Percentiles rank a stretch among this genome's conserved stretches.
Conservation (phyloP, 2,113 vertebrate genomes). For the Laticauda colubrina region DNA sequence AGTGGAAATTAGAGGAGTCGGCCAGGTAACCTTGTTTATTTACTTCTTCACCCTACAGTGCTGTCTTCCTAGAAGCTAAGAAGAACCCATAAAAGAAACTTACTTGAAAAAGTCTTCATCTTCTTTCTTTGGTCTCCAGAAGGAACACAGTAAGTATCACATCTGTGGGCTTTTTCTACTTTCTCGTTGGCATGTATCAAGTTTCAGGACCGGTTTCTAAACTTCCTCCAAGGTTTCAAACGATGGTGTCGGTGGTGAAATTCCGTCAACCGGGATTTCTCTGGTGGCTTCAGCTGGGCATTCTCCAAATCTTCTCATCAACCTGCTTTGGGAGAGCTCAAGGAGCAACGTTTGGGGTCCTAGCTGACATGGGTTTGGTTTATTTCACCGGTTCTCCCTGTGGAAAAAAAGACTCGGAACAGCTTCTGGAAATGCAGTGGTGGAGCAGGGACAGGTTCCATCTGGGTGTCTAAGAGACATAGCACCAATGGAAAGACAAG, state of each 20-base stretch:
- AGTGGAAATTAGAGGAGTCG: not conserved
- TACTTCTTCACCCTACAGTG: conserved; percentile 2
- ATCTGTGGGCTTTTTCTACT: no score
- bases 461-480: not conserved
- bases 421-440: not conserved
- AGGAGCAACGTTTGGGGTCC: not conserved
- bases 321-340: not conserved
- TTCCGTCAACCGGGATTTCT: not conserved
- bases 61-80: not conserved
- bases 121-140: not conserved
- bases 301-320: not conserved
- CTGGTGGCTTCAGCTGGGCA: not conserved
- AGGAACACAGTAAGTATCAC: not conserved
- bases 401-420: not conserved
- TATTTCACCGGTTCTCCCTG: not conserved
- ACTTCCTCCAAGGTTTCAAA: not conserved
- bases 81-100: not conserved
- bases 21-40: conserved; percentile 10
- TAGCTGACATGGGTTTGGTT: not conserved
- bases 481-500: not conserved
- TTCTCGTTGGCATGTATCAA: not conserved
- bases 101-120: no score
- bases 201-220: not conserved
- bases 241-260: not conserved
- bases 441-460: not conserved